Conservation (phyloP, 1,140 invertebrate species). For the Papilio aristodemus region DNA sequence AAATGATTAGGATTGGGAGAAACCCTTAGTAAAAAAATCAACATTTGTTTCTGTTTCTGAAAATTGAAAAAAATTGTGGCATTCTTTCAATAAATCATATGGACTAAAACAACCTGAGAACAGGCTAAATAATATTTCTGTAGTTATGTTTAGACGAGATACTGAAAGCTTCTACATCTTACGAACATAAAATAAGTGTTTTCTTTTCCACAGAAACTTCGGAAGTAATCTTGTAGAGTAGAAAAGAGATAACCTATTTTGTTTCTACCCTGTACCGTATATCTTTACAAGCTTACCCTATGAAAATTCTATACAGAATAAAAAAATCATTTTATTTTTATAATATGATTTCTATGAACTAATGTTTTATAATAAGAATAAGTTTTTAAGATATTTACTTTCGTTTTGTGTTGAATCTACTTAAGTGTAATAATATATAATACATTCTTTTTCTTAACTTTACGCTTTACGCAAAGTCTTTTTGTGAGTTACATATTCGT, state of each 20-base stretch:
- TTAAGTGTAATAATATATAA: background rate
- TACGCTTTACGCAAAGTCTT: background rate
- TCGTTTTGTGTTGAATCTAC: background rate
- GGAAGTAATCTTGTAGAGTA: constrained; percentile 12
- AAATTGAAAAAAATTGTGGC: too few relatives aligned
- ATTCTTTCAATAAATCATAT: too few relatives aligned
- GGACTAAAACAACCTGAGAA: background rate
- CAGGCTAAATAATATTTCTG: background rate
- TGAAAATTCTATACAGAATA: background rate
- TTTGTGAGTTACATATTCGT: background rate
- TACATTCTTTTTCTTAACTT: background rate
- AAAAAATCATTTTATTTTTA: background rate
- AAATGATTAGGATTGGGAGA: too few relatives aligned
- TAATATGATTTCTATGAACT: background rate
- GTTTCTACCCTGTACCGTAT: background rate
- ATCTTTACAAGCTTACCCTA: background rate
- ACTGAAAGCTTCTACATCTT: background rate
- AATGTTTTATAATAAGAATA: background rate
- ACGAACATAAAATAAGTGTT: constrained; percentile 13
- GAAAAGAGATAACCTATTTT: constrained; percentile 20
- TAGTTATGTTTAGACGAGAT: background rate
- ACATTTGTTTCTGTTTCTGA: too few relatives aligned
- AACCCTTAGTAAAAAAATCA: too few relatives aligned
- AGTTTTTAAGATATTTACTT: background rate
- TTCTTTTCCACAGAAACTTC: constrained; percentile 4